phyloP scores from a whole-genome alignment of 1,140 invertebrate species.

The Musca domestica region DNA sequence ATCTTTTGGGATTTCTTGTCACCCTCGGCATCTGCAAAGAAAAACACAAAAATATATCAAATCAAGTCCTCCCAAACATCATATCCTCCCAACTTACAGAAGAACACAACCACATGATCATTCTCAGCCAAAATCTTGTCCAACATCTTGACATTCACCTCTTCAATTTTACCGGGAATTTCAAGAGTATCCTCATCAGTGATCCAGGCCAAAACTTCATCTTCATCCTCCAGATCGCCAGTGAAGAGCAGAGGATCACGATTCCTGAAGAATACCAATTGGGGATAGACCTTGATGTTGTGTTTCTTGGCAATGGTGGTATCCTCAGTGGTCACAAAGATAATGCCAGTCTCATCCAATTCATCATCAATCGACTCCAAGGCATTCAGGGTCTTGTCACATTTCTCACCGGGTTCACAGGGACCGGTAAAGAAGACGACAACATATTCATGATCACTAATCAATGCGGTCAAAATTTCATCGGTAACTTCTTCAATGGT shows the following conservation, averaged over 20 bases:
- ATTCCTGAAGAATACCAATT: conserved; percentile 87
- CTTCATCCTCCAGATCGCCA: conserved; percentile 86
- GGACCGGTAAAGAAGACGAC: conserved; percentile 90
- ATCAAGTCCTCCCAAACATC: neutral
- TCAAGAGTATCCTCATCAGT: conserved; percentile 89
- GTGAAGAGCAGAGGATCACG: conserved; percentile 72
- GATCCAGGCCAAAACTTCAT: conserved; percentile 86
- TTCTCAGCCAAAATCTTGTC: conserved; percentile 87
- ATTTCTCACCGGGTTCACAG: conserved; percentile 83
- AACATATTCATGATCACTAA: conserved; percentile 90
- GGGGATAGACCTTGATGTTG: conserved; percentile 79
- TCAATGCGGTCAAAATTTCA: conserved; percentile 82
- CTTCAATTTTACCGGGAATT: conserved; percentile 88
- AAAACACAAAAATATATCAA: conserved; percentile 20
- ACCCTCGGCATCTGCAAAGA: conserved; percentile 74
- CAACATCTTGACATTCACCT: conserved; percentile 88
- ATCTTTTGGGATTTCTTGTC: conserved; percentile 89
- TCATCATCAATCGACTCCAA: conserved; percentile 93
- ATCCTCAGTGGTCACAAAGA: conserved; percentile 92
- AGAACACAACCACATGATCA: conserved; percentile 86
- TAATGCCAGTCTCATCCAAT: conserved; percentile 87
- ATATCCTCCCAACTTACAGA: conserved; percentile 70
- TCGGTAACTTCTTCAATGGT: conserved; percentile 95
- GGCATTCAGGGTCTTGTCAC: conserved; percentile 79
- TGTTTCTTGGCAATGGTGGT: conserved; percentile 77